These are phyloP conservation scores for Falcunculus frontatus DNA, from an alignment of 2,113 vertebrate species.

Conservation along the genomic window DNA sequence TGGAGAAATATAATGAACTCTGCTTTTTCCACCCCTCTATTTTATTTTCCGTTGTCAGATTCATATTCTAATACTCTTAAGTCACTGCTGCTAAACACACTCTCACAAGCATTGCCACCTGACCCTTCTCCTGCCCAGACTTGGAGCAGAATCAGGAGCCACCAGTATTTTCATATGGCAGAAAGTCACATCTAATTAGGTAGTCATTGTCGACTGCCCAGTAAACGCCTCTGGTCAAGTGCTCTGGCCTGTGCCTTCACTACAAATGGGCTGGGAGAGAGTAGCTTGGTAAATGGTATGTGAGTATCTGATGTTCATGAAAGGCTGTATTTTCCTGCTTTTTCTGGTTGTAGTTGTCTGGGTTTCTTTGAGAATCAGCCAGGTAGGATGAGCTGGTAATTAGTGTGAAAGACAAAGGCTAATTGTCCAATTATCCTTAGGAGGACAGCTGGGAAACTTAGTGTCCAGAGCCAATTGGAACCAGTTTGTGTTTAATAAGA, in stretches of 20 bases:
- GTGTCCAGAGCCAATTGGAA: not conserved
- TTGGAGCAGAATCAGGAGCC: not conserved
- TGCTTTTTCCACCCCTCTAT: accelerated
- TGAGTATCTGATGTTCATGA: not conserved
- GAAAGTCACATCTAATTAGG: not conserved
- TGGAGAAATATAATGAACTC: not conserved
- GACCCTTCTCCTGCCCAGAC: not conserved
- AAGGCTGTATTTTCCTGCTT: not conserved
- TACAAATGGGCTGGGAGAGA: not conserved
- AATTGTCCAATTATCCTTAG: slow-evolving; percentile 25
- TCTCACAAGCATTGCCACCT: not conserved
- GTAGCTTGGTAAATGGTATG: not conserved
- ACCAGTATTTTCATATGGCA: not conserved
- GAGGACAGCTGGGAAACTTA: not conserved
- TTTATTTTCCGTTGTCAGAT: not conserved
- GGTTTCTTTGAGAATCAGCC: not conserved
- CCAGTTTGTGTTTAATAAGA: not conserved
- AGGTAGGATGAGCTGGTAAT: not conserved
- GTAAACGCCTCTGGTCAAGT: not conserved
- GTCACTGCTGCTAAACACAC: not conserved
- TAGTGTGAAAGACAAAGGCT: slow-evolving; percentile 5
- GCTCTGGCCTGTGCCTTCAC: not conserved
- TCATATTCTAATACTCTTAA: not conserved
- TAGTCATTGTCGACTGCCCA: not conserved
- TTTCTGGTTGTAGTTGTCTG: not conserved